These are phyloP conservation scores for Sander vitreus DNA, from an alignment of 2,113 vertebrate genomes.

Conservation along the genomic window DNA sequence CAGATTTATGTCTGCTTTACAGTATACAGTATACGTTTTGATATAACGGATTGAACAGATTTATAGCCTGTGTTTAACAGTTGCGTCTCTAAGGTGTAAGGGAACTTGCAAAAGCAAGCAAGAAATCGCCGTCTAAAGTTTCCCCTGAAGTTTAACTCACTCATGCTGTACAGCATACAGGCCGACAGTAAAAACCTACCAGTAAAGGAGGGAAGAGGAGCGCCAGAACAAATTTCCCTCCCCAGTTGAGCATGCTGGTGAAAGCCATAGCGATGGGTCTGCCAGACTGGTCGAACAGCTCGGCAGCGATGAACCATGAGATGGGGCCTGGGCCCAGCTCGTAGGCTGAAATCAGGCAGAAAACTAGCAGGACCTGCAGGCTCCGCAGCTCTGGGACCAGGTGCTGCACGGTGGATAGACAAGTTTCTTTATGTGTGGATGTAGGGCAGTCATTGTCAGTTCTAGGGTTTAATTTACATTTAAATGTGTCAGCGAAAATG, in stretches of 20 bases:
- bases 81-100: constrained; percentile 34
- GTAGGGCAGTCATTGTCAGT: background rate
- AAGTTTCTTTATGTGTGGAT: background rate
- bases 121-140: constrained; percentile 35
- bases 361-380: constrained; percentile 79
- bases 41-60: constrained; percentile 40
- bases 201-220: constrained; percentile 79
- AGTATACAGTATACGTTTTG: background rate
- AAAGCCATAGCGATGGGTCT: constrained; percentile 81
- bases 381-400: constrained; percentile 70
- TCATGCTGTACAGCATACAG: constrained; percentile 1
- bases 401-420: constrained; percentile 34
- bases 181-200: constrained; percentile 48
- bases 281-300: constrained; percentile 80
- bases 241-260: constrained; percentile 83
- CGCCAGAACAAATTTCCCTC: constrained; percentile 81
- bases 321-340: constrained; percentile 79
- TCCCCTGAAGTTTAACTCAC: constrained; percentile 11
- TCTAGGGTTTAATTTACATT: background rate
- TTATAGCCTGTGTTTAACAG: constrained; percentile 38
- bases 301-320: constrained; percentile 81
- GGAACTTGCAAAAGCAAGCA: constrained; percentile 31
- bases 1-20: constrained; percentile 29
- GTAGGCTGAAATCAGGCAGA: constrained; percentile 79
- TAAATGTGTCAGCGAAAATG: background rate